phyloP scores from a whole-genome alignment of 2,888 invertebrate genomes.

The Celastrina argiolus region DNA sequence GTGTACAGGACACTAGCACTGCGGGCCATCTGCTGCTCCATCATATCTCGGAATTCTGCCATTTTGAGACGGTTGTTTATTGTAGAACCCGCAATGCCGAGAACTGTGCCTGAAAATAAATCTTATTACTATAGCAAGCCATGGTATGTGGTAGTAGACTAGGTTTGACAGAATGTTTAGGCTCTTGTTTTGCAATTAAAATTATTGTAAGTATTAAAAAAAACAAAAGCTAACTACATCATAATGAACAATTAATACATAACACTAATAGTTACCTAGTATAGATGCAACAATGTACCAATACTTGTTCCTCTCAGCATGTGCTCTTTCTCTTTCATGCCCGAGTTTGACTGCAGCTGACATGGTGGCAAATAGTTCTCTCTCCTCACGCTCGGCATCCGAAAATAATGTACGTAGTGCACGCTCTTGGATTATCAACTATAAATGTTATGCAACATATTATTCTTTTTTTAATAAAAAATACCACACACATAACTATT shows the following conservation, averaged over 20 bases:
- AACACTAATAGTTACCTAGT: slow-evolving; percentile 71
- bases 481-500: not conserved
- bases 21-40: slow-evolving; percentile 74
- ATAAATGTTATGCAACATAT: slow-evolving; percentile 25
- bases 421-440: slow-evolving; percentile 81
- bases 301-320: slow-evolving; percentile 90
- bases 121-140: too few species aligned
- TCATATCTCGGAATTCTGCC: slow-evolving; percentile 80
- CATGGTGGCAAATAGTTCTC: slow-evolving; percentile 84
- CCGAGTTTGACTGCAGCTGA: slow-evolving; percentile 87
- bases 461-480: not conserved
- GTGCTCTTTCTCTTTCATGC: slow-evolving; percentile 89
- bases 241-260: too few species aligned
- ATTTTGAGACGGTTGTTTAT: slow-evolving; percentile 82
- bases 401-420: slow-evolving; percentile 79
- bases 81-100: slow-evolving; percentile 82
- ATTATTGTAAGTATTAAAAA: too few species aligned
- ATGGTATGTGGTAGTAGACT: too few species aligned
- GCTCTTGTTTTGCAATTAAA: too few species aligned
- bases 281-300: slow-evolving; percentile 87
- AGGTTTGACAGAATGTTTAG: too few species aligned
- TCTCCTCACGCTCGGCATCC: slow-evolving; percentile 83
- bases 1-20: slow-evolving; percentile 67
- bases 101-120: slow-evolving; percentile 66
- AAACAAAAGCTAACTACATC: too few species aligned